A percentile compares a stretch with the other conserved stretches of the same genome.
Conservation (phyloP, 2,888 invertebrate species). For the Tricholauxania praeusta region DNA sequence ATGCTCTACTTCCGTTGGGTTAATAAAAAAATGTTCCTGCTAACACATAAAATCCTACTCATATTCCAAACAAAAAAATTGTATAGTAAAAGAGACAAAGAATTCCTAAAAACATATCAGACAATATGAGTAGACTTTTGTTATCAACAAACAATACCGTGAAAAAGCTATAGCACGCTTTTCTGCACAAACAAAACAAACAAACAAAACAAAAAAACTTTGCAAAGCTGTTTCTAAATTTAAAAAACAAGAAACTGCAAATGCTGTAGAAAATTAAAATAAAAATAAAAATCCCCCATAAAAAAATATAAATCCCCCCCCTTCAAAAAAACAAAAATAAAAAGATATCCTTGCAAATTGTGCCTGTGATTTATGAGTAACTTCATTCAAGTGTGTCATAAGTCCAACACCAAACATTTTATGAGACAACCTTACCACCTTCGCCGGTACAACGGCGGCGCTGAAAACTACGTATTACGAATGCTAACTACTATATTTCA, state of each 20-base stretch:
- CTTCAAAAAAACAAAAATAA: not conserved
- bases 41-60: no score
- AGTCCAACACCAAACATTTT: constrained; percentile 25
- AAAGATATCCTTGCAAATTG: not conserved
- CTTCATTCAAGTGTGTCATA: constrained; percentile 38
- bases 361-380: constrained; percentile 33
- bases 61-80: no score
- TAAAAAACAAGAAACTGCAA: not conserved
- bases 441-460: not conserved
- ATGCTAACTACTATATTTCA: not conserved
- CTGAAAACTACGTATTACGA: not conserved
- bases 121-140: no score
- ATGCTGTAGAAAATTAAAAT: not conserved
- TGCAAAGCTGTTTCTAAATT: no score
- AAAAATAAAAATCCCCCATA: not conserved
- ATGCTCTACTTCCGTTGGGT: no score
- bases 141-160: no score
- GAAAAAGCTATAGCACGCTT: no score
- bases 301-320: not conserved
- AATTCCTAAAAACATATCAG: no score
- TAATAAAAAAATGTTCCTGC: no score
- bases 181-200: no score
- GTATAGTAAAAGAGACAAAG: no score
- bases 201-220: no score
- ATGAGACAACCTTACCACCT: constrained; percentile 3